phyloP scores from a whole-genome alignment of 2,888 invertebrate genomes.

The Amiota mariae region DNA sequence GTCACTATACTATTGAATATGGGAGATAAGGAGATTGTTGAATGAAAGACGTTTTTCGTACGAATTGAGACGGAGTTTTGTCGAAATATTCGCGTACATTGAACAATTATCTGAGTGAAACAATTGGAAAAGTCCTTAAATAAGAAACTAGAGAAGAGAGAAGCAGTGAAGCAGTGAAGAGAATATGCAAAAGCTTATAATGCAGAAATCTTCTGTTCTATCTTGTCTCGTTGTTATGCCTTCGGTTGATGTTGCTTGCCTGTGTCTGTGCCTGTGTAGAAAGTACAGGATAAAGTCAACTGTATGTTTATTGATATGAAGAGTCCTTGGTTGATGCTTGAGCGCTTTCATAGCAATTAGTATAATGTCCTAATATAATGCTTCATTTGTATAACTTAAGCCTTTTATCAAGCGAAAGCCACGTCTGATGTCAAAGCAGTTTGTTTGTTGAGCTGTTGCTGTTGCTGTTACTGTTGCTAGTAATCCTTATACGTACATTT shows the following conservation, averaged over 20 bases:
- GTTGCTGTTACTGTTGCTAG: no score
- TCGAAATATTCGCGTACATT: constrained; percentile 13
- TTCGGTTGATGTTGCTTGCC: neutral
- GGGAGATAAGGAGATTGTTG: neutral
- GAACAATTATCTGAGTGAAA: constrained; percentile 27
- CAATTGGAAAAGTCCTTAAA: constrained; percentile 14
- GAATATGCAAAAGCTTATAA: neutral
- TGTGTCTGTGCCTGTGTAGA: no score
- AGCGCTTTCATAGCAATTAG: neutral
- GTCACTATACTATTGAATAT: no score
- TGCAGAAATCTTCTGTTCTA: neutral
- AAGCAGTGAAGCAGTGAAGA: neutral
- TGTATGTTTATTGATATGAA: no score
- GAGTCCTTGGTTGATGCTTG: neutral
- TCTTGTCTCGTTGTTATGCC: neutral
- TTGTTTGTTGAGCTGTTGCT: no score
- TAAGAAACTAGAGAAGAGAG: neutral
- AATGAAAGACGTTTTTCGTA: constrained; percentile 9
- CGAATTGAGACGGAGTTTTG: neutral
- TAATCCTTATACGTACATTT: no score
- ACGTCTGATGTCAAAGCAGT: neutral
- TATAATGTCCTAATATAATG: no score
- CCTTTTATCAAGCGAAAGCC: constrained; percentile 15
- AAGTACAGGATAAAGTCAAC: neutral
- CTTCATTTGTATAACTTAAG: constrained; percentile 14